A percentile compares a stretch with the other conserved stretches of the same genome.
phyloP scores from a whole-genome alignment of 1,140 invertebrate genomes.

The Cryptotermes secundus region DNA sequence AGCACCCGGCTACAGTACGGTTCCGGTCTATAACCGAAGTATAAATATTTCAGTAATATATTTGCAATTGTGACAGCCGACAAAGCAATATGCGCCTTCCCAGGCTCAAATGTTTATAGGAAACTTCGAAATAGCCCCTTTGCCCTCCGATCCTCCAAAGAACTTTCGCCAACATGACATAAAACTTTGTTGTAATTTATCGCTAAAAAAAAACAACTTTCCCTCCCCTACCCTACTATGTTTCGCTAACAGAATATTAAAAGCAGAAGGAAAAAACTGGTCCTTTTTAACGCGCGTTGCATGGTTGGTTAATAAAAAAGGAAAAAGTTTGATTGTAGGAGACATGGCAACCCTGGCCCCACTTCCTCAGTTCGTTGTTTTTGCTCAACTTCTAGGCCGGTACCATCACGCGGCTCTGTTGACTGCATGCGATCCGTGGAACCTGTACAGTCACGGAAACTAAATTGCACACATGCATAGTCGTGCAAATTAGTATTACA shows the following conservation, averaged over 20 bases:
- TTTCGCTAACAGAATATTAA: background rate
- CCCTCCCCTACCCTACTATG: background rate
- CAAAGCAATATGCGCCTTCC: too few species aligned
- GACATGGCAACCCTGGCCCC: background rate
- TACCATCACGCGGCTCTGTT: background rate
- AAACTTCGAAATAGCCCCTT: background rate
- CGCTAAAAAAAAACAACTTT: background rate
- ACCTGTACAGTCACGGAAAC: background rate
- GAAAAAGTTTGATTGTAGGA: background rate
- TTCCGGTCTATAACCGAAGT: too few species aligned
- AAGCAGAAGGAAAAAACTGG: background rate
- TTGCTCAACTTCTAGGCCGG: background rate
- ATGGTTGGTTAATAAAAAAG: background rate
- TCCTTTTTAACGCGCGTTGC: background rate
- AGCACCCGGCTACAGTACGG: too few species aligned
- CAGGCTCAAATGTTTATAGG: background rate
- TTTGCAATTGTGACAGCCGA: too few species aligned
- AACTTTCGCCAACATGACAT: background rate
- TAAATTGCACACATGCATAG: background rate
- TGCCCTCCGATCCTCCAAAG: background rate
- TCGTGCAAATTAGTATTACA: background rate
- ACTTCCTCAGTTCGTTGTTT: conserved; percentile 7
- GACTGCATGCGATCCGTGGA: background rate
- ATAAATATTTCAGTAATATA: too few species aligned
- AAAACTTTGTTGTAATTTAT: background rate